Evolutionary conservation across 64 coral and sea anemone genomes (phyloP), one percentile per base, ranked within the genome.

Genomic region (Stichodactyla mertensii): DNA sequence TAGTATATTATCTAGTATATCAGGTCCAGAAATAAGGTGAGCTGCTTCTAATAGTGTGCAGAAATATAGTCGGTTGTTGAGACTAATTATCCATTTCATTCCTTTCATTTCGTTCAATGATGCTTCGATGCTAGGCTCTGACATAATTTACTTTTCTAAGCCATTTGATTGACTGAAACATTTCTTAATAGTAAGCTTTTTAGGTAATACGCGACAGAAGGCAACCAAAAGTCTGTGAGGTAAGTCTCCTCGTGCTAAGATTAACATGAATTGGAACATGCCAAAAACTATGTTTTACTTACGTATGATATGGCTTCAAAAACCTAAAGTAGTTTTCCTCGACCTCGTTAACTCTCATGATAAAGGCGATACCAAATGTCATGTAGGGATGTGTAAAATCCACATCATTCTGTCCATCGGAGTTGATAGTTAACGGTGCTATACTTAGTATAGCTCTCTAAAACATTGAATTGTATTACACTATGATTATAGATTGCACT

Each of bases 361-460:
- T 71, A 53, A 82, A 91, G 18, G 89, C 89, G 52, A 91, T 45
- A 31, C 89, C 89, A 87, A 91, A 91, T 12, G 89, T 91, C 89
- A 91, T 86, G 84, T 91, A 91, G 10, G 89, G 89, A 19, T 91
- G 89, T 10, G 89, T 91, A 83, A 91, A 91, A 82, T 91, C 89
- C 45, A 91, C 57, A 13, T 82, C 89, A 31, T 70, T 86, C 71
- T 91, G 84, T 5, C 89, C 83, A 54, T 91, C 89, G 66, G 89
- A 91, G 52, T 82, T 91, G 77, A 91, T 91, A 57, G 89, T 91
- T 84, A 91, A 58, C 22, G 89, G 89, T 55, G 89, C 89, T 22
- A 91, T 91, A 19, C 89, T 91, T 18, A 91, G 52, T 7, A 64
- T 59, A 54, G 89, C 89, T 67, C 55, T 87, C 89, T 91, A 59